Conservation (phyloP, 1,140 invertebrate genomes). For the Ceratoteleas bidentatus region DNA sequence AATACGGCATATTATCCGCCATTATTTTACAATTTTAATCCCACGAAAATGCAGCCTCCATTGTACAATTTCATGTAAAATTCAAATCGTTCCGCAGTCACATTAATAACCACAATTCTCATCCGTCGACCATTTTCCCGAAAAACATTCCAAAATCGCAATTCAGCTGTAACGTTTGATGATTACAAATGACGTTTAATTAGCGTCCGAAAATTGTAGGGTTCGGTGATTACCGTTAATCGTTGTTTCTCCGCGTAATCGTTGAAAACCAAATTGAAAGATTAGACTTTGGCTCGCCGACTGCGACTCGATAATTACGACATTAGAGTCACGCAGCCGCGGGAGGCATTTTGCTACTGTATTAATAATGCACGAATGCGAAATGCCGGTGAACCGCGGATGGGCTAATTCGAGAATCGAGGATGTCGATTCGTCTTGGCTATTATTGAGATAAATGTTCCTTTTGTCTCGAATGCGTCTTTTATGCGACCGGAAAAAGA, state of each 20-base stretch:
- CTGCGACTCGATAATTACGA: conserved; percentile 5
- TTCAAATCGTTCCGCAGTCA: too few species aligned
- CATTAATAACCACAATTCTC: too few species aligned
- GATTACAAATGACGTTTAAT: not conserved
- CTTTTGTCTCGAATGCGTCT: conserved; percentile 47
- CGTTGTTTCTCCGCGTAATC: not conserved
- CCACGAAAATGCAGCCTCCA: too few species aligned
- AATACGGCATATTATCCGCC: too few species aligned
- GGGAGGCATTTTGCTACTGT: not conserved
- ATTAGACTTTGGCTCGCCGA: not conserved
- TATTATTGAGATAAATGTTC: conserved; percentile 59
- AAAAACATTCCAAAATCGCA: too few species aligned
- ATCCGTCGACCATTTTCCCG: too few species aligned
- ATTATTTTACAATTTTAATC: too few species aligned
- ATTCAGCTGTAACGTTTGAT: too few species aligned
- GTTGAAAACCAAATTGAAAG: not conserved
- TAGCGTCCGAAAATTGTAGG: not conserved
- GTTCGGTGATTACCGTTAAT: not conserved
- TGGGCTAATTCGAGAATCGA: conserved; percentile 23
- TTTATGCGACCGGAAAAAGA: conserved; percentile 51
- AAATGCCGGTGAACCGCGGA: conserved; percentile 17
- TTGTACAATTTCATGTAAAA: too few species aligned
- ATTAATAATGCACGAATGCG: not conserved
- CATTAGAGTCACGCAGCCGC: conserved; percentile 11
- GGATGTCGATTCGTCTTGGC: conserved; percentile 60